A percentile compares a stretch with the other conserved stretches of the same genome.
Evolutionary conservation across 2,113 vertebrate genomes (phyloP).

Genomic region (Procavia capensis): DNA sequence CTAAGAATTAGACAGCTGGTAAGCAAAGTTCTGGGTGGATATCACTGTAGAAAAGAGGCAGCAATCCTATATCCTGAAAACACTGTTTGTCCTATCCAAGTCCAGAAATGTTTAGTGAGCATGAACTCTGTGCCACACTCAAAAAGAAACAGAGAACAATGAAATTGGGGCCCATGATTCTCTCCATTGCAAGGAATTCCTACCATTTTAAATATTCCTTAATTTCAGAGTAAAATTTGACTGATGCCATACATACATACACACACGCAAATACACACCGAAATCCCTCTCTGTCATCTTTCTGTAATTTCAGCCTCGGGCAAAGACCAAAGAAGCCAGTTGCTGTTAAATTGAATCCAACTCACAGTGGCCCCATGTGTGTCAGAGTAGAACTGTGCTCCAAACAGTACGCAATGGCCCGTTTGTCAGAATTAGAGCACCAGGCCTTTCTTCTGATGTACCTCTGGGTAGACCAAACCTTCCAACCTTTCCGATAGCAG

Average conservation of each 20-base stretch:
- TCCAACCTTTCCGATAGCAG: neutral
- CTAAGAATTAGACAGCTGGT: no score
- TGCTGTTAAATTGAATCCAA: neutral
- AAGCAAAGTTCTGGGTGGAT: neutral
- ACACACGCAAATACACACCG: neutral
- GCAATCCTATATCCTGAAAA: neutral
- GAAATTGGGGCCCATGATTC: neutral
- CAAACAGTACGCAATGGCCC: neutral
- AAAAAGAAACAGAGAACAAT: neutral
- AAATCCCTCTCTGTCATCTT: neutral
- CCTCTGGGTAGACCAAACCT: neutral
- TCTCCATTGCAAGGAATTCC: neutral
- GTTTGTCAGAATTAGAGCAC: neutral
- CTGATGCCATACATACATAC: neutral
- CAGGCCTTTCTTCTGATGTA: neutral
- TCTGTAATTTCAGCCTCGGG: neutral
- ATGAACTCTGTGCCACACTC: neutral
- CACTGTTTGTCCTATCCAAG: neutral
- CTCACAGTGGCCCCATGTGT: neutral
- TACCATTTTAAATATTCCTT: neutral
- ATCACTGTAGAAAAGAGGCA: neutral
- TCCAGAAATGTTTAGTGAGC: neutral
- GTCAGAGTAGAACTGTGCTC: neutral
- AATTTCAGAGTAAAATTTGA: neutral
- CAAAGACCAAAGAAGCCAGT: neutral